These are phyloP conservation scores for Cryptotermes secundus DNA, from an alignment of 1,140 invertebrate genomes.

Conservation along the genomic window DNA sequence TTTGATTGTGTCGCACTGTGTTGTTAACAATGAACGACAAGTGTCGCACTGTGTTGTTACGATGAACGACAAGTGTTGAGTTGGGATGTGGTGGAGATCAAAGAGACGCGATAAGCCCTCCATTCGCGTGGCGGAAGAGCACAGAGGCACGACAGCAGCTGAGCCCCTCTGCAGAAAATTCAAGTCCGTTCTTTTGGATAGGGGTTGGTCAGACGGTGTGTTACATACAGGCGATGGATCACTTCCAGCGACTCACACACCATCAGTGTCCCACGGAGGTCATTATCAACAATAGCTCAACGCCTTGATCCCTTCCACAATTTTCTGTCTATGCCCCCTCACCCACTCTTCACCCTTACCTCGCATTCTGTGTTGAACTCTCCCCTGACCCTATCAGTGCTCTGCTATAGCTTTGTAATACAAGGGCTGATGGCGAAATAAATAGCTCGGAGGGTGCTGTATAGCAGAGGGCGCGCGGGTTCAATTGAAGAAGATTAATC, in stretches of 20 bases:
- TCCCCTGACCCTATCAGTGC: neutral
- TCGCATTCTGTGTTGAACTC: neutral
- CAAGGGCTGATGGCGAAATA: neutral
- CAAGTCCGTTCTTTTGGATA: neutral
- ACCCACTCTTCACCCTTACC: neutral
- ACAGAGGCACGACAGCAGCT: neutral
- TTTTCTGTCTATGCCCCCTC: neutral
- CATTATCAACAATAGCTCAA: constrained; percentile 6
- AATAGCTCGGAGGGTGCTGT: neutral
- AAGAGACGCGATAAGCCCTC: neutral
- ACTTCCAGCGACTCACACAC: neutral
- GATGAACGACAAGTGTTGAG: neutral
- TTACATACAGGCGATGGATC: neutral
- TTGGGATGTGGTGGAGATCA: too few relatives aligned
- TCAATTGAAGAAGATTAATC: neutral
- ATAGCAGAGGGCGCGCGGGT: neutral
- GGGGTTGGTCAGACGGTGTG: too few relatives aligned
- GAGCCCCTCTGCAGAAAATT: too few relatives aligned
- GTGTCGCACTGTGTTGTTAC: too few relatives aligned
- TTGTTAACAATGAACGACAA: too few relatives aligned
- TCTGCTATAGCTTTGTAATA: neutral
- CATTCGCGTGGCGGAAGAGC: neutral
- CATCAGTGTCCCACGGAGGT: neutral
- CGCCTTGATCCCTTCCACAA: neutral
- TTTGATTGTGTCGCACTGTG: too few relatives aligned